These are phyloP conservation scores for Creontiades dilutus DNA, from an alignment of 2,888 invertebrate species.

Conservation along the genomic window DNA sequence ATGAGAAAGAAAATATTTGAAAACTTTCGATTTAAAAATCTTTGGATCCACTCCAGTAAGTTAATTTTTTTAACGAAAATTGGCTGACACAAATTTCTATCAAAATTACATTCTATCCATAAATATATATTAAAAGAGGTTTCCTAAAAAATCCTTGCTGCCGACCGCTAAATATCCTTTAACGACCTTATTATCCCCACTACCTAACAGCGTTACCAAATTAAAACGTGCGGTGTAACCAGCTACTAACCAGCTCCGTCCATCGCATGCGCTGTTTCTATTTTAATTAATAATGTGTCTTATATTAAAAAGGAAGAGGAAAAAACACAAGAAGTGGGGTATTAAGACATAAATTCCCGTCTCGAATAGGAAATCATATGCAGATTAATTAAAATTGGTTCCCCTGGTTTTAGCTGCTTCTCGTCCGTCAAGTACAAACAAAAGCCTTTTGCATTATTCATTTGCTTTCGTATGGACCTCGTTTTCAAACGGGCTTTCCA, in stretches of 20 bases:
- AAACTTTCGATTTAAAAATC: too few relatives aligned
- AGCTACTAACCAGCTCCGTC: conserved; percentile 30
- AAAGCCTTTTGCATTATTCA: conserved; percentile 61
- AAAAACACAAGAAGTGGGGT: conserved; percentile 40
- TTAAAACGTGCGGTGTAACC: conserved; percentile 49
- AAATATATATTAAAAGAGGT: too few relatives aligned
- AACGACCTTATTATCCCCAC: conserved; percentile 66
- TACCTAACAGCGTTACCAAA: conserved; percentile 1
- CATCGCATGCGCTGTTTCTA: conserved; percentile 28
- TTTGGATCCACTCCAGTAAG: too few relatives aligned
- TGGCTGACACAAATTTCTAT: too few relatives aligned
- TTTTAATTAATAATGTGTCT: conserved; percentile 68
- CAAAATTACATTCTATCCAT: too few relatives aligned
- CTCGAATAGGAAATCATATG: conserved; percentile 67
- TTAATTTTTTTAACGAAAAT: too few relatives aligned
- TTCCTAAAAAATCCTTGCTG: not conserved
- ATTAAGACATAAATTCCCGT: conserved; percentile 72
- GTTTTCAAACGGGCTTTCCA: conserved; percentile 29
- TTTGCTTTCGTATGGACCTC: not conserved
- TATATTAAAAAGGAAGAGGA: not conserved
- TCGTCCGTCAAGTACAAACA: conserved; percentile 61
- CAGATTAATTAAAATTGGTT: conserved; percentile 71
- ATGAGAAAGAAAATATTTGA: too few relatives aligned
- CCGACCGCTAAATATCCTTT: conserved; percentile 54
- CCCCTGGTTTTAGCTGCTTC: conserved; percentile 60